Conservation (phyloP, 1,140 invertebrate genomes). For the Zaprionus nigranus region DNA sequence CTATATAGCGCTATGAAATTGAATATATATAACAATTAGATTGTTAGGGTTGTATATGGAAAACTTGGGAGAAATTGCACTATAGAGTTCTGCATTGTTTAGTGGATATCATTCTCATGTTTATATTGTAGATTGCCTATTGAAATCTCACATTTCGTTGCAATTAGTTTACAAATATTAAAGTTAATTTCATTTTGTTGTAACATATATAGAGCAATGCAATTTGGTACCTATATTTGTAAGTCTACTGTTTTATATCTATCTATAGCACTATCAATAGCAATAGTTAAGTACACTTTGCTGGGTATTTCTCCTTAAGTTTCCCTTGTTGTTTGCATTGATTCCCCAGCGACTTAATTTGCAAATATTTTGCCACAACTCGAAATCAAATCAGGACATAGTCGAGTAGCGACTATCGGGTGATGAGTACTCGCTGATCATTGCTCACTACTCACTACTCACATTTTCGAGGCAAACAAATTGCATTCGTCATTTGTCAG, state of each 20-base stretch:
- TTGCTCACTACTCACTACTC: not conserved
- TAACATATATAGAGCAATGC: no score
- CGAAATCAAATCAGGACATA: not conserved
- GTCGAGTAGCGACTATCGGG: not conserved
- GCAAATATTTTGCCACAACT: conserved; percentile 71
- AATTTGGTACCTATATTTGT: no score
- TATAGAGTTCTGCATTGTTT: not conserved
- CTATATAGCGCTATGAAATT: not conserved
- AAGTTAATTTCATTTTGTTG: not conserved
- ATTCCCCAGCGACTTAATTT: conserved; percentile 74
- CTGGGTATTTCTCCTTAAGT: not conserved
- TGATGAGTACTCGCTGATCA: not conserved
- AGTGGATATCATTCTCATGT: not conserved
- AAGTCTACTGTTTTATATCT: not conserved
- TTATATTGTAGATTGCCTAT: no score
- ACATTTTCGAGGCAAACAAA: conserved; percentile 39
- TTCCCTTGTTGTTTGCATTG: conserved; percentile 5
- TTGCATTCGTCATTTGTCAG: conserved; percentile 55
- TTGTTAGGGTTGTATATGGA: not conserved
- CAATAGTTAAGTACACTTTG: not conserved
- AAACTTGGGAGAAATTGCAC: not conserved
- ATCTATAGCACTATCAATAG: no score
- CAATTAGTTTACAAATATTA: no score
- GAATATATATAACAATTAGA: not conserved
- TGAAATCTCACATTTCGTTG: no score